Conservation (phyloP, 1,140 invertebrate species). For the Lepidurus arcticus region DNA sequence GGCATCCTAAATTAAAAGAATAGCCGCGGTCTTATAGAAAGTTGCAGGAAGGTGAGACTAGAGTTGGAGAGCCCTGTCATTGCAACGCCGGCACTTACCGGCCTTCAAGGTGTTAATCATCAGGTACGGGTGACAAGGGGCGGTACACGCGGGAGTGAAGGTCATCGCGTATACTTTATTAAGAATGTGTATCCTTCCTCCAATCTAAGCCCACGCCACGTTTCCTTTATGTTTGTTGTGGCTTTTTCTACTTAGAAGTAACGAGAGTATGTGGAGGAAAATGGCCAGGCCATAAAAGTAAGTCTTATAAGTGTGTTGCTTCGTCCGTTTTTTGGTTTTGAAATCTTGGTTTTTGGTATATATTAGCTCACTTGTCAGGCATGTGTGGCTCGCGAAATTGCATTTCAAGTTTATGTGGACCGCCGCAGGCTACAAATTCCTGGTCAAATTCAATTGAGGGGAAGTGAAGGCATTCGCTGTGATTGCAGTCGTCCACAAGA, state of each 20-base stretch:
- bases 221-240: neutral
- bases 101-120: neutral
- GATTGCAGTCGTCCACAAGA: neutral
- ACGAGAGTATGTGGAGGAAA: neutral
- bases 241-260: neutral
- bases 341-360: neutral
- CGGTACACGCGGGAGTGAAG: neutral
- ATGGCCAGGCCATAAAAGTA: neutral
- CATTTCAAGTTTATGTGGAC: neutral
- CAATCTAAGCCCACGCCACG: neutral
- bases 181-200: neutral
- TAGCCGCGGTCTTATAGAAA: neutral
- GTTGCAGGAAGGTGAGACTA: neutral
- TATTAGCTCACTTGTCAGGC: neutral
- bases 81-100: conserved; percentile 17
- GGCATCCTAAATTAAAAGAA: neutral
- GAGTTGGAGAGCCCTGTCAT: neutral
- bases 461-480: neutral
- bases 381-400: neutral
- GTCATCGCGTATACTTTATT: neutral
- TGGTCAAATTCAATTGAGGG: conserved; percentile 4
- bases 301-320: neutral
- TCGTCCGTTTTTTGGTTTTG: neutral
- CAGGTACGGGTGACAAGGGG: neutral
- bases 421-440: neutral